These are phyloP conservation scores for Octomys mimax DNA, from an alignment of 2,797 vertebrate species.

Conservation along the genomic window DNA sequence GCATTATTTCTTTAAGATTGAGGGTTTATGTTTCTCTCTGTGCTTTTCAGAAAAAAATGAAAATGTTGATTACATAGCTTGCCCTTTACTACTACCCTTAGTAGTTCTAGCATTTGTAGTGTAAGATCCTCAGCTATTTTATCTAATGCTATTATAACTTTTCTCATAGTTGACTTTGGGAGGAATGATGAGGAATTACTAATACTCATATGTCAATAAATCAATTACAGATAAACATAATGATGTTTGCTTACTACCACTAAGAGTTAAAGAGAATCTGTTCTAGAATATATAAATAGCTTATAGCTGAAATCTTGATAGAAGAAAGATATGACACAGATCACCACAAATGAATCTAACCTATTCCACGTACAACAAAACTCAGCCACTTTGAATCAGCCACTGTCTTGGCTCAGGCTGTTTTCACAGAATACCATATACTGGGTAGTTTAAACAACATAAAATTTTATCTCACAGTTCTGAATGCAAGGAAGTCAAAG, in stretches of 20 bases:
- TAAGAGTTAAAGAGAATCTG: slow-evolving; percentile 61
- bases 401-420: background rate
- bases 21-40: slow-evolving; percentile 47
- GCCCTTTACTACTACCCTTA: background rate
- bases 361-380: slow-evolving; percentile 46
- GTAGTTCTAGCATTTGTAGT: slow-evolving; percentile 42
- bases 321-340: slow-evolving; percentile 19
- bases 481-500: background rate
- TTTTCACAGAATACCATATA: background rate
- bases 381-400: slow-evolving; percentile 46
- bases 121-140: slow-evolving; percentile 19
- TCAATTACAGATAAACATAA: slow-evolving; percentile 56
- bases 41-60: slow-evolving; percentile 33
- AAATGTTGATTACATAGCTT: background rate
- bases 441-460: background rate
- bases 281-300: slow-evolving; percentile 15
- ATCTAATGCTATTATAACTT: slow-evolving; percentile 59
- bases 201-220: slow-evolving; percentile 47
- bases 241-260: slow-evolving; percentile 57
- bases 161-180: slow-evolving; percentile 53
- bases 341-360: slow-evolving; percentile 8
- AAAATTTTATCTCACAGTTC: background rate
- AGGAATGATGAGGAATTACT: slow-evolving; percentile 34
- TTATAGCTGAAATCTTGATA: slow-evolving; percentile 47
- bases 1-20: background rate